Base-by-base conservation (phyloP, 2,113 vertebrate genomes). In the Sinocyclocheilus anophthalmus region DNA sequence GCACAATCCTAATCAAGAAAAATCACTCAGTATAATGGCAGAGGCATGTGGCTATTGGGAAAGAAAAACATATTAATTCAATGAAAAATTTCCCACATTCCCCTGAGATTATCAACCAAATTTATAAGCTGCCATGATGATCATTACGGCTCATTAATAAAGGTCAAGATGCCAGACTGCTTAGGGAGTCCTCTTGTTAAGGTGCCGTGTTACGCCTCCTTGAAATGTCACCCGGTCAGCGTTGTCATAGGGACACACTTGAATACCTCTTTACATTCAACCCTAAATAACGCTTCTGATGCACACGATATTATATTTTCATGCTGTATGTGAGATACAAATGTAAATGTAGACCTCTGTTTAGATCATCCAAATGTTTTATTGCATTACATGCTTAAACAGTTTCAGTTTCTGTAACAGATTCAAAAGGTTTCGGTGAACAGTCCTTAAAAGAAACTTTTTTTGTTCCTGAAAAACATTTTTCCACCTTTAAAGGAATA, bases 181-280 rank as follows among this genome's bases (percentile, higher is more conserved):
- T 76, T 4, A 4, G 20, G 20, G 81, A 37, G 67, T 82, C 39
- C 24, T 11, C 33, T 72, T 70, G 30, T 24, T 39, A 53, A 30
- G 30, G 48, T 53, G 6, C 55, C 55, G 55, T 2, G 55, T 59
- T 10, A 61, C 22, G 9, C 9, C 57, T 6, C 33, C 12, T 16
- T 20, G 24, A 55, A 73, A 83, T 73, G 70, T 55, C 81, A 83
- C 81, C 45, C 53, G 22, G 24, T 83, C 67, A 42, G 65, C 1
- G 50, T 12, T 55, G 81, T 18, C 67, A 73, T n/a, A 22, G 48
- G 0, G 12, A 73, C 5, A 3, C 67, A 55, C 37, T 57, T 83
- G 11, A 83, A 48, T 18, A 14, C 7, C 18, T 75, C 42, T 53
- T 53, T 53, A 22, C 2, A 11, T 20, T 45, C 26, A 70, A 8